A percentile compares a stretch with the other conserved stretches of the same genome.
These are phyloP conservation scores for Nipponacmea schrenckii DNA, from an alignment of 2,888 invertebrate species.

Conservation along the genomic window DNA sequence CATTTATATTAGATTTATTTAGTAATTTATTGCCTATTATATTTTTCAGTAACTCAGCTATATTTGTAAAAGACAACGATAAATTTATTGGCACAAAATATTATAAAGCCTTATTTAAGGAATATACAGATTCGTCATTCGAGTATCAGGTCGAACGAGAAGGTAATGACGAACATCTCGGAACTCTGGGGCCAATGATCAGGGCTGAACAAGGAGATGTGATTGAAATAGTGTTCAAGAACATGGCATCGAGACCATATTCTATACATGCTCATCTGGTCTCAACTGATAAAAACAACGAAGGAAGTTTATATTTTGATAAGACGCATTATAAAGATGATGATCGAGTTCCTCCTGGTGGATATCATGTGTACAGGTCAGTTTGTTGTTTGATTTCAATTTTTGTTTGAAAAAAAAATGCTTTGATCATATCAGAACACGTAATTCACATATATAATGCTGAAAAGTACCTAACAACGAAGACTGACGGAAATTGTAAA, in stretches of 20 bases:
- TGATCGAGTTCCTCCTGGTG: constrained; percentile 24
- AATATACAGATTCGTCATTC: constrained; percentile 25
- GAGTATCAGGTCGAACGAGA: neutral
- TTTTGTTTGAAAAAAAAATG: too few species aligned
- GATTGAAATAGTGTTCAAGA: constrained; percentile 26
- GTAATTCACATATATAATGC: too few species aligned
- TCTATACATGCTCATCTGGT: constrained; percentile 27
- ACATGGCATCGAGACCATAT: constrained; percentile 28
- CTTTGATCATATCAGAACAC: too few species aligned
- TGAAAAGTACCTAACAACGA: too few species aligned
- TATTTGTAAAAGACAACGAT: constrained; percentile 14
- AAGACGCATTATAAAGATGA: constrained; percentile 31
- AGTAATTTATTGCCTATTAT: neutral
- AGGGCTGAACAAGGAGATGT: constrained; percentile 28
- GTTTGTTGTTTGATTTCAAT: neutral
- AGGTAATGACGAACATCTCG: constrained; percentile 15
- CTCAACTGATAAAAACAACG: constrained; percentile 36
- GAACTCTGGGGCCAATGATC: constrained; percentile 27
- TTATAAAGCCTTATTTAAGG: constrained; percentile 25
- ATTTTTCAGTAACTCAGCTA: constrained; percentile 18
- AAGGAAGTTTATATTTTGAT: constrained; percentile 32
- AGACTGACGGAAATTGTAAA: too few species aligned
- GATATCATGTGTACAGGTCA: constrained; percentile 16
- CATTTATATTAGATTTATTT: too few species aligned
- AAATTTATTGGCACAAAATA: constrained; percentile 25